Percentiles rank a stretch among this genome's conserved stretches.
Evolutionary conservation across 2,113 vertebrate genomes (phyloP).

Genomic region (Cranoglanis bouderius): DNA sequence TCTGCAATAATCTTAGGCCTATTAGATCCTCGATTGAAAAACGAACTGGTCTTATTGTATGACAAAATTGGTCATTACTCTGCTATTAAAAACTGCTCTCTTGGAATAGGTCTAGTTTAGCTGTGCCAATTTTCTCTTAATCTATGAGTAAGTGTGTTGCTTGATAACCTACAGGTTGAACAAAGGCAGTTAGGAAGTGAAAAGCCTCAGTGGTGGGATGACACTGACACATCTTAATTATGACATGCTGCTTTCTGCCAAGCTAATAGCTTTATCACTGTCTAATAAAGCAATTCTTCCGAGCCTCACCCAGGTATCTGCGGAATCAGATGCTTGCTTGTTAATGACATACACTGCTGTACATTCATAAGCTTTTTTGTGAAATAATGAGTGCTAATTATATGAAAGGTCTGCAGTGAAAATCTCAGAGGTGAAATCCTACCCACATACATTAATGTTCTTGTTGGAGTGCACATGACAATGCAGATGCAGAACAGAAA

Average conservation of each 20-base stretch:
- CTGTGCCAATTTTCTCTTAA: background rate
- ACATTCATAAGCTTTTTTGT: slow-evolving; percentile 2
- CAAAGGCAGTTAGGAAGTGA: background rate
- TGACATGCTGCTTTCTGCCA: slow-evolving; percentile 29
- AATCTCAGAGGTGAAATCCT: slow-evolving; percentile 18
- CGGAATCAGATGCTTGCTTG: slow-evolving; percentile 29
- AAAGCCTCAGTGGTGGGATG: slow-evolving; percentile 24
- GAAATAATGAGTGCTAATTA: slow-evolving; percentile 25
- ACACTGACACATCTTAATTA: slow-evolving; percentile 44
- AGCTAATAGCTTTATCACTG: slow-evolving; percentile 45
- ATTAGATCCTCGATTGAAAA: background rate
- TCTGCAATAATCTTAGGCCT: background rate
- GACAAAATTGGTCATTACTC: slow-evolving; percentile 11
- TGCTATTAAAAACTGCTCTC: slow-evolving; percentile 18
- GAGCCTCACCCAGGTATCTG: slow-evolving; percentile 30
- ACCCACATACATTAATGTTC: background rate
- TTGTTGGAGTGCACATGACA: background rate
- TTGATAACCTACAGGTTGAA: slow-evolving; percentile 31
- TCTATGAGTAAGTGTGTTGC: slow-evolving; percentile 10
- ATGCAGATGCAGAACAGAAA: background rate
- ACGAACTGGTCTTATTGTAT: background rate
- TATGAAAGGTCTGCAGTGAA: slow-evolving; percentile 3
- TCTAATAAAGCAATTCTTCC: slow-evolving; percentile 42
- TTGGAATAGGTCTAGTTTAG: slow-evolving; percentile 9
- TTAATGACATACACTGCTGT: slow-evolving; percentile 6